Evolutionary conservation across 2,888 invertebrate species (phyloP), one percentile per base, ranked within the genome.

Genomic region (Liopterus haemorrhoidalis): DNA sequence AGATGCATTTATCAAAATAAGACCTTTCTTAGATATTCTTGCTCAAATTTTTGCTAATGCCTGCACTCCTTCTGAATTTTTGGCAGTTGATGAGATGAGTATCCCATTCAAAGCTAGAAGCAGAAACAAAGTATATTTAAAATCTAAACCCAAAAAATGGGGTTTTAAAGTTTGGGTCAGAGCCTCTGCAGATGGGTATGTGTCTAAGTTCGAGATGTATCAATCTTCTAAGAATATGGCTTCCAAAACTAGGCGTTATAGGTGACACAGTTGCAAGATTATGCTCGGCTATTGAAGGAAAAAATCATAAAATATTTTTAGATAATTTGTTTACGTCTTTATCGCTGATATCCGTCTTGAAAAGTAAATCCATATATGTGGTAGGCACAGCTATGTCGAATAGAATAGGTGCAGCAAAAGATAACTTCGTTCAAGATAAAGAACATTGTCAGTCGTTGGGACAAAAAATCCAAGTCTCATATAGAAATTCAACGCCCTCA

Each of bases 71-170:
- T 19, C 47, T 6, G 52, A 52, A 43, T 45, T 37, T 46, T 21
- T 44, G 30, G 41, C 50, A 19, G 47, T 54, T 21, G 51, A 53
- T 38, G 51, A 51, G 46, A 49, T 48, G 49, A 46, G 52, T 6
- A 50, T 54, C 4, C 51, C 51, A 8, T 54, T 55, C 50, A 55
- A 54, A 46, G 55, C 49, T n/a, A 25, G 54, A 18, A 33, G 21
- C 12, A 45, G 37, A 36, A 19, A 14, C 5, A 54, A 54, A 37
- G 52, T 54, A 38, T 55, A 55, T 27, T 41, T 51, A 36, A 49
- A 50, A 30, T 37, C 31, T 9, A 49, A 49, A 38, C 49, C 46
- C 18, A 36, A 46, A 18, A 51, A 53, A 27, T 51, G 49, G 51
- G 50, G 51, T 2, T 54, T 52, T 28, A 52, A 51, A 44, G 45